Evolutionary conservation across 2,113 vertebrate genomes (phyloP), one percentile per base, ranked within the genome.

Genomic region (Aspidoscelis tigris): DNA sequence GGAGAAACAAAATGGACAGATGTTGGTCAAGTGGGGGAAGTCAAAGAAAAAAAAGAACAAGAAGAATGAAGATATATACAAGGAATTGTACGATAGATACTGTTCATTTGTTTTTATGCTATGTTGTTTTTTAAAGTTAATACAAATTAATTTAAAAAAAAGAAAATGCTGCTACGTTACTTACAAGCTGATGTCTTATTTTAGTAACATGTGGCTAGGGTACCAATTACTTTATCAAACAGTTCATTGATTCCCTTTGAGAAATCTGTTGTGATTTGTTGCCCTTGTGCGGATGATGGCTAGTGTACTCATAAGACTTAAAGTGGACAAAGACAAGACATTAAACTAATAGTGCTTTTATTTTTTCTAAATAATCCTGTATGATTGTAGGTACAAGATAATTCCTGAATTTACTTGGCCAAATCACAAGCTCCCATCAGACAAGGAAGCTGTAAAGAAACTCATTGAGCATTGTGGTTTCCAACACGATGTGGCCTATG

Each of bases 341-440:
- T 74, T 6, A 18, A 33, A 76, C 10, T 39, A 77, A 72, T 5
- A 20, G 1, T 80, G 14, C 18, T 66, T 12, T 44, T 53, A 10
- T 43, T 24, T 76, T 33, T 33, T 33, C 33, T 33, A 33, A 33
- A 33, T 33, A 33, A 55, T 43, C 22, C 69, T 8, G 7, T 81
- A 26, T 5, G 0, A 18, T 50, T 61, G 0, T 90, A 99, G 99
- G 89, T 99, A 99, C 93, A 99, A 99, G 95, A 99, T 99, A 97
- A 98, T 99, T 94, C 99, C 98, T 0, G 96, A 99, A 90, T 98
- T 98, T 88, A 99, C 99, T 0, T 99, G 99, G 99, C 99, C 99
- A 0, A 99, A 99, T 91, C 99, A 99, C 0, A 97, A 98, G 82
- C 92, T 99, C 6, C 93, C 97, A 0, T 98, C 98, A 0, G 99